Evolutionary conservation across 2,888 invertebrate species (phyloP).

Genomic region (Pheosia gnoma): DNA sequence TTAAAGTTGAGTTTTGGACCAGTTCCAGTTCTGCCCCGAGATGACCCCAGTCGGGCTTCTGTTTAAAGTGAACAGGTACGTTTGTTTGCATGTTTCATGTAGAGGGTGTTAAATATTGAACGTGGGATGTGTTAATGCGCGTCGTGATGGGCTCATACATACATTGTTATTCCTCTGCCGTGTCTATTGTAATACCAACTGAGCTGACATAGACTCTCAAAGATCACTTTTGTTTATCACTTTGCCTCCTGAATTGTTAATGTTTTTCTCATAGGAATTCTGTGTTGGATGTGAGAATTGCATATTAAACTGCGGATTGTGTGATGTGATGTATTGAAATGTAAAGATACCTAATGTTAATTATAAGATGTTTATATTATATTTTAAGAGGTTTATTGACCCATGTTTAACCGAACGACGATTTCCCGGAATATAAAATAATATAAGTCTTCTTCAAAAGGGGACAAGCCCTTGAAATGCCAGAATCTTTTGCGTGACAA

Average conservation of each 20-base stretch:
- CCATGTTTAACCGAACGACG: too few relatives aligned
- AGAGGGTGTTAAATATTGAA: conserved; percentile 57
- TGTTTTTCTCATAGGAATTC: conserved; percentile 15
- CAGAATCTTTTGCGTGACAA: too few relatives aligned
- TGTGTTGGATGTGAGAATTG: neutral
- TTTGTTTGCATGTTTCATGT: conserved; percentile 42
- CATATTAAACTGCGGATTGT: conserved; percentile 1
- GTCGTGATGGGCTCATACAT: conserved; percentile 38
- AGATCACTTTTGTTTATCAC: conserved; percentile 33
- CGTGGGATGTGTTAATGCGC: conserved; percentile 56
- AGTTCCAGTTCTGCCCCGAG: conserved; percentile 44
- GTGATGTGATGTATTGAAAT: neutral
- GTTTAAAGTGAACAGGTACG: conserved; percentile 85
- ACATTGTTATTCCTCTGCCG: conserved; percentile 39
- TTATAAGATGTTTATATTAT: too few relatives aligned
- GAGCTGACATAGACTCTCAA: conserved; percentile 31
- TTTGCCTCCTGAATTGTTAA: conserved; percentile 29
- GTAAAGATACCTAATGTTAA: neutral
- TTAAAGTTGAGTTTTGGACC: conserved; percentile 15
- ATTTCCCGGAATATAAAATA: too few relatives aligned
- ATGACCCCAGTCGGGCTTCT: conserved; percentile 85
- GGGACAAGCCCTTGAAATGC: too few relatives aligned
- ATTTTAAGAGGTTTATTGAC: too few relatives aligned
- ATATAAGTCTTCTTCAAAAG: too few relatives aligned
- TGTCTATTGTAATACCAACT: conserved; percentile 39